Evolutionary conservation across 2,113 vertebrate genomes (phyloP), one percentile per base, ranked within the genome.

Genomic region (Canis aureus): DNA sequence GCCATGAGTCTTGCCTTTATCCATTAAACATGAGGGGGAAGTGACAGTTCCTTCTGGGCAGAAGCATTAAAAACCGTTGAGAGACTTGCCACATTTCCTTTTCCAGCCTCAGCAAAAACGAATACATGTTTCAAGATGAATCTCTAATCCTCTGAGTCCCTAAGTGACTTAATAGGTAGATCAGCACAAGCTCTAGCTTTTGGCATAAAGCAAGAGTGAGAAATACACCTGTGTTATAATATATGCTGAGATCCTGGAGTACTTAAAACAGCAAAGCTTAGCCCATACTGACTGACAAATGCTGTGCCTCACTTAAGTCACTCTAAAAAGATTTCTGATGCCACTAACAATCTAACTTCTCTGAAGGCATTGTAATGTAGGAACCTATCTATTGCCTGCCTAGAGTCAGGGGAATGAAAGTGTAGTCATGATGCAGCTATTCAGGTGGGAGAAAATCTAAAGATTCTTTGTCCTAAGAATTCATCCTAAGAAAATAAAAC

Each of bases 401-500:
- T 57, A 49, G 8, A 83, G 86, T 80, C 82, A 88, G 79, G 12
- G 13, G 32, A 79, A 83, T 60, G 78, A 73, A 91, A 93, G 81
- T 8, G 10, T 35, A 78, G 87, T 81, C 83, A 69, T 29, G 55
- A 88, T 51, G 29, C 57, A 67, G n/a, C 7, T 87, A 9, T 49
- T 64, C 13, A 81, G 22, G 32, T 43, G 12, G 25, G 29, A 79
- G 10, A 62, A 89, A 92, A n/a, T 57, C 27, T 66, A 49, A 89
- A 64, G 51, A 51, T 12, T 35, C 71, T 71, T 67, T 29, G 32
- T 88, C 67, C n/a, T 51, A 82, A 20, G 29, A 91, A 93, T 64
- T 93, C 64, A 89, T 32, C 23, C 7, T 27, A 74, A 76, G 29
- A 96, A 94, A 85, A 66, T 29, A 38, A 88, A 95, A 79, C 25